These are phyloP conservation scores for Brienomyrus brachyistius DNA, from an alignment of 2,113 vertebrate species.

Conservation along the genomic window DNA sequence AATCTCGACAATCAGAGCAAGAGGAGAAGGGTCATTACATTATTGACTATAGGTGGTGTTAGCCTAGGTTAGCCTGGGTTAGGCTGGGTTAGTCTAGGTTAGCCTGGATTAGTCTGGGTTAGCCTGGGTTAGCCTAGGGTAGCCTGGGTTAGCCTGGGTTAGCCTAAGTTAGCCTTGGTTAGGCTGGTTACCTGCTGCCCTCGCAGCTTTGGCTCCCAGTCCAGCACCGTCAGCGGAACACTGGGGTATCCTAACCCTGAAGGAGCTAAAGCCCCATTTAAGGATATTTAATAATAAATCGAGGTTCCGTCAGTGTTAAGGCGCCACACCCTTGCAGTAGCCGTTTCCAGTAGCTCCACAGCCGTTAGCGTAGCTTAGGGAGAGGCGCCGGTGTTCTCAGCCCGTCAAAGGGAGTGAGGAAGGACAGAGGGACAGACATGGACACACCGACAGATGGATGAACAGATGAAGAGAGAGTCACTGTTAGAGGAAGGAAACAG, in stretches of 20 bases:
- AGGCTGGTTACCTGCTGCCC: constrained; percentile 19
- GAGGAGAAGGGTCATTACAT: not conserved
- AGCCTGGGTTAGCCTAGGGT: not conserved
- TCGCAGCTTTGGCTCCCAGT: constrained; percentile 16
- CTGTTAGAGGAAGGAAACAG: not conserved
- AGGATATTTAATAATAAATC: not conserved
- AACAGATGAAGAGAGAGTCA: not conserved
- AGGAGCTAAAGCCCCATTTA: not conserved
- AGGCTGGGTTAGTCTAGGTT: not conserved
- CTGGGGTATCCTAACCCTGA: constrained; percentile 11
- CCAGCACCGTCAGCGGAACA: constrained; percentile 14
- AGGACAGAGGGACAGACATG: not conserved
- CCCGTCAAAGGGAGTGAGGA: not conserved
- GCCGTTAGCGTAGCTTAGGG: constrained; percentile 9
- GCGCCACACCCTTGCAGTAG: not conserved
- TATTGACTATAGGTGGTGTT: not conserved
- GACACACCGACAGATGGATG: not conserved
- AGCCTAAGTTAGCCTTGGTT: not conserved
- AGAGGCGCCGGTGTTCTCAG: not conserved
- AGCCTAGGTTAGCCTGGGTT: no score
- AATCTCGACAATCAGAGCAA: not conserved
- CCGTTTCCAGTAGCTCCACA: constrained; percentile 4
- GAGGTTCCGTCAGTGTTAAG: not conserved
- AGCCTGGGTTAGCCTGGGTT: not conserved
- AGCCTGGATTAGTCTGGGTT: not conserved